These are phyloP conservation scores for Seriola dumerili DNA, from an alignment of 2,113 vertebrate species.

Conservation along the genomic window DNA sequence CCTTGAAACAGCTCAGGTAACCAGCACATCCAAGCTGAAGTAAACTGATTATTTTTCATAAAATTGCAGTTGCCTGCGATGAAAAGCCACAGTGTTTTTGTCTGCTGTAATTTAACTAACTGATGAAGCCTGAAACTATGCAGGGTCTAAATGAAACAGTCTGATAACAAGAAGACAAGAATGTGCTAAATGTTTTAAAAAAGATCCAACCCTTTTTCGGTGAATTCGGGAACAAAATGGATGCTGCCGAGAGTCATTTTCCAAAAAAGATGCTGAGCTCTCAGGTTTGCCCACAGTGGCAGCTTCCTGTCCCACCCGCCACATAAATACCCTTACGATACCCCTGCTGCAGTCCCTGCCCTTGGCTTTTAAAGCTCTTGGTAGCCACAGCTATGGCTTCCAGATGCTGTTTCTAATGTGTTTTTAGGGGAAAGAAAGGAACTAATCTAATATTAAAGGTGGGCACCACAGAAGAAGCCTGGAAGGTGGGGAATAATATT, in stretches of 20 bases:
- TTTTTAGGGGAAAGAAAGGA: constrained; percentile 64
- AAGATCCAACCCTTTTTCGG: not conserved
- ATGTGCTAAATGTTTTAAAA: not conserved
- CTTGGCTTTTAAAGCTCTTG: constrained; percentile 62
- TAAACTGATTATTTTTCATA: not conserved
- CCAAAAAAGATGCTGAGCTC: constrained; percentile 41
- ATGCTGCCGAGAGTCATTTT: constrained; percentile 35
- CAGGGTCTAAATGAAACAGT: not conserved
- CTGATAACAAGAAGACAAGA: not conserved
- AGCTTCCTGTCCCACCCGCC: constrained; percentile 61
- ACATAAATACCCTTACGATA: constrained; percentile 58
- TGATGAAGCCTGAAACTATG: not conserved
- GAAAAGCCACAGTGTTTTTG: not conserved
- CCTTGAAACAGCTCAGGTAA: constrained; percentile 4
- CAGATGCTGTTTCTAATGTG: constrained; percentile 73
- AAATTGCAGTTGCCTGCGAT: not conserved
- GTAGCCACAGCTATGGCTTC: constrained; percentile 77
- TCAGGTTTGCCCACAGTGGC: constrained; percentile 63
- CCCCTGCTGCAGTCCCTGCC: constrained; percentile 56
- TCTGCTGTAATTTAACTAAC: not conserved
- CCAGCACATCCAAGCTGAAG: not conserved
- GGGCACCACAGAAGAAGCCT: constrained; percentile 59
- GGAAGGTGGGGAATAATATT: constrained; percentile 75
- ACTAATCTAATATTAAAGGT: constrained; percentile 79
- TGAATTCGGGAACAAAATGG: constrained; percentile 31